These are phyloP conservation scores for Tipula confusa DNA, from an alignment of 2,888 invertebrate species.

Conservation along the genomic window DNA sequence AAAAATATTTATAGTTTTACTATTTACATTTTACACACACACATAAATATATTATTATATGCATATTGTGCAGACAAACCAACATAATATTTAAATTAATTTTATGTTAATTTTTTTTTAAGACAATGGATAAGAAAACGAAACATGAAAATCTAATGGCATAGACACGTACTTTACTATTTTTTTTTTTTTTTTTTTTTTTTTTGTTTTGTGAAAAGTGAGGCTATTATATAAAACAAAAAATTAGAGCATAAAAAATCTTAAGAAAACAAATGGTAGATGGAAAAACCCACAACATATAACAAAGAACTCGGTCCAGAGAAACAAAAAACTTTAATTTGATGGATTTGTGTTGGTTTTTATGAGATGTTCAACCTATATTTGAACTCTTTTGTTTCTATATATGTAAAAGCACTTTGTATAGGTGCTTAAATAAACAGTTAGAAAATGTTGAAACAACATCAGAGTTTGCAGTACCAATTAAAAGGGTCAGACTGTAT, in stretches of 20 bases:
- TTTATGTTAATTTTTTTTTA: not conserved
- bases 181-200: too few relatives aligned
- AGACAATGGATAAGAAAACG: not conserved
- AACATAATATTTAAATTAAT: not conserved
- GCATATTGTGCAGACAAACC: not conserved
- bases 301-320: not conserved
- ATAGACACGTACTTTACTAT: not conserved
- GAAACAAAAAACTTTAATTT: too few relatives aligned
- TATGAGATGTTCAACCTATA: too few relatives aligned
- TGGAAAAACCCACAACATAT: not conserved
- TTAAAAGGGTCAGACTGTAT: too few relatives aligned
- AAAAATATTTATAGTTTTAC: not conserved
- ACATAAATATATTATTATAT: not conserved
- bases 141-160: not conserved
- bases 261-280: not conserved
- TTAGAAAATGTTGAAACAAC: too few relatives aligned
- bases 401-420: too few relatives aligned
- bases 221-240: not conserved
- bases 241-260: not conserved
- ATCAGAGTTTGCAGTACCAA: too few relatives aligned
- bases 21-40: too few relatives aligned
- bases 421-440: too few relatives aligned
- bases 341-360: too few relatives aligned
- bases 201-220: not conserved
- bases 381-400: too few relatives aligned